phyloP scores from a whole-genome alignment of 2,113 vertebrate genomes.

The Damaliscus lunatus region DNA sequence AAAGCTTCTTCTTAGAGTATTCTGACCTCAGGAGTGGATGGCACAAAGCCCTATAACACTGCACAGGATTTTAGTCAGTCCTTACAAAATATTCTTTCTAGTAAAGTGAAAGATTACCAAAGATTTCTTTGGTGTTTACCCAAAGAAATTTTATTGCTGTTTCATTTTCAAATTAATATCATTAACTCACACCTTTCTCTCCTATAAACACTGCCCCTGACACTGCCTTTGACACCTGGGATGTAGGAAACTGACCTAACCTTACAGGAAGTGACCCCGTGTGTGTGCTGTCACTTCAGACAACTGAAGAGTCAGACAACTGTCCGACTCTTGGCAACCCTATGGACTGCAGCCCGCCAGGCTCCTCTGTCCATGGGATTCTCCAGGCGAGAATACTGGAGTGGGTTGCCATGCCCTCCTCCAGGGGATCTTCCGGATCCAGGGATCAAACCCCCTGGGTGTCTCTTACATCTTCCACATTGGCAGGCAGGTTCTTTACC shows the following conservation, averaged over 20 bases:
- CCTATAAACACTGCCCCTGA: neutral
- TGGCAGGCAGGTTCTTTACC: neutral
- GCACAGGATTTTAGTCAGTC: neutral
- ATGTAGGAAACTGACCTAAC: accelerated
- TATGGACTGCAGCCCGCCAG: neutral
- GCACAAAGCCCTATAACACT: neutral
- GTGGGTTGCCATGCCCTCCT: neutral
- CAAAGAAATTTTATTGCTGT: neutral
- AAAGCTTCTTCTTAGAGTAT: neutral
- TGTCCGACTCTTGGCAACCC: neutral
- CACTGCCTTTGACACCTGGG: neutral
- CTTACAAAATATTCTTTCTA: neutral
- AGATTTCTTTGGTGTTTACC: too few relatives aligned
- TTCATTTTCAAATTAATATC: neutral
- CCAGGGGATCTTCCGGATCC: neutral
- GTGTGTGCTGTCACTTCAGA: neutral
- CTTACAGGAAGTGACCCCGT: neutral
- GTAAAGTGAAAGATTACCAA: neutral
- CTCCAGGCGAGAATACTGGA: neutral
- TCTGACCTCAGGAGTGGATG: neutral
- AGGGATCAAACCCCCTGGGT: neutral
- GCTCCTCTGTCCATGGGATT: neutral
- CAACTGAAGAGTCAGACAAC: neutral
- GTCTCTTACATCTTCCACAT: accelerated
- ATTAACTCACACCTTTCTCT: neutral